Conservation (phyloP, 2,888 invertebrate genomes). For the Halictus quadricinctus region DNA sequence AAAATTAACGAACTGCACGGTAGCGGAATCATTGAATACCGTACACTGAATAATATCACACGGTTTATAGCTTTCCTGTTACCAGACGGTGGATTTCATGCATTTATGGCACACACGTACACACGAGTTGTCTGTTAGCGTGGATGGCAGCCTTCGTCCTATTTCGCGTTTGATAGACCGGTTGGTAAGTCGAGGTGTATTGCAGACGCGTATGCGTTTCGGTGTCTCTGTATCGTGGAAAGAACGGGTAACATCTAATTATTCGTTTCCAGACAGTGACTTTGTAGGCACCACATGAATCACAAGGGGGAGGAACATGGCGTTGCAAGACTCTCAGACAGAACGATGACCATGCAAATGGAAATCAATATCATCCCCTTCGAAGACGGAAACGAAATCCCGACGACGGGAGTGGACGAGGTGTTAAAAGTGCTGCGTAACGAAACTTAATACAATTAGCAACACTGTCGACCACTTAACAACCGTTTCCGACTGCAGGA, state of each 20-base stretch:
- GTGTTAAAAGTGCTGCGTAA: not conserved
- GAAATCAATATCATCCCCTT: not conserved
- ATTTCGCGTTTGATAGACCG: not conserved
- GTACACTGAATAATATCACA: not conserved
- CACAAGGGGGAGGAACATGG: not conserved
- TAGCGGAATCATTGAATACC: constrained; percentile 2
- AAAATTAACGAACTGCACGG: not conserved
- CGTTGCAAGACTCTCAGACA: not conserved
- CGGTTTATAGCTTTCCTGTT: not conserved
- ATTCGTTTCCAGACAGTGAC: not conserved
- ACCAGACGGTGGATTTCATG: not conserved
- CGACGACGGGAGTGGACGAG: not conserved
- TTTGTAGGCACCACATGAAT: not conserved
- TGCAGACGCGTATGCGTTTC: not conserved
- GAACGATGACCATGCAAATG: constrained; percentile 1
- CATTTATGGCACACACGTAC: not conserved
- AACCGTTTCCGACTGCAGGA: not conserved
- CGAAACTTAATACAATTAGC: not conserved
- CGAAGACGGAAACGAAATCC: not conserved
- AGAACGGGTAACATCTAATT: not conserved
- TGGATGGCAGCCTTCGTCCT: not conserved
- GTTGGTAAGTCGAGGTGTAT: not conserved
- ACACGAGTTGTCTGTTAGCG: not conserved
- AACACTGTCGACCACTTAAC: not conserved
- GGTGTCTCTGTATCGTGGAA: not conserved